These are phyloP conservation scores for Lasioglossum zephyrum DNA, from an alignment of 2,888 invertebrate genomes.

Conservation along the genomic window DNA sequence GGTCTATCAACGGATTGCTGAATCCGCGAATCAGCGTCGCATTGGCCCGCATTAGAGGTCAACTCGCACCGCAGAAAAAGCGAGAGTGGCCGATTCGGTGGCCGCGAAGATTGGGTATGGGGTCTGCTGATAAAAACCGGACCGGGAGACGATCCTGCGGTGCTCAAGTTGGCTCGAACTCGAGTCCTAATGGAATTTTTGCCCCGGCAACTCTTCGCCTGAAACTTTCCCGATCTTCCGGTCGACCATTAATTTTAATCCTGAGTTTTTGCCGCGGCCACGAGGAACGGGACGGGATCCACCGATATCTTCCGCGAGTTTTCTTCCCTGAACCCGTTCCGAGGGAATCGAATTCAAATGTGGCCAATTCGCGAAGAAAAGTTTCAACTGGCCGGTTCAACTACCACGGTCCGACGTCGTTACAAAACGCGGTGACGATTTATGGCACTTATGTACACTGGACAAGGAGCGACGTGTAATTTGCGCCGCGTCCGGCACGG, in stretches of 20 bases:
- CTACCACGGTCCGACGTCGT: background rate
- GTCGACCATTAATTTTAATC: constrained; percentile 35
- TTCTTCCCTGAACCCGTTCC: background rate
- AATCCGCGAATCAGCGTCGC: background rate
- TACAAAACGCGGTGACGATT: background rate
- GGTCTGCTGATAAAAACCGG: constrained; percentile 30
- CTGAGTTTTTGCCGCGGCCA: constrained; percentile 7
- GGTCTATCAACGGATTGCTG: background rate
- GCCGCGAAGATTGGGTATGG: background rate
- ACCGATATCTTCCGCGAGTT: background rate
- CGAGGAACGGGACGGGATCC: background rate
- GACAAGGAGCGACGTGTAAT: background rate
- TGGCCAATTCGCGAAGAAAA: background rate
- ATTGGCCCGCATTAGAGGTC: background rate
- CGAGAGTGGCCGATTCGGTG: constrained; percentile 31
- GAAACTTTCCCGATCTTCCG: constrained; percentile 35
- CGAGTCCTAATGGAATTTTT: constrained; percentile 43
- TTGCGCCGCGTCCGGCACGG: background rate
- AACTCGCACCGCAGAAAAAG: constrained; percentile 16
- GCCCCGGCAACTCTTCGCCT: background rate
- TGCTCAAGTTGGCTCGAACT: constrained; percentile 35
- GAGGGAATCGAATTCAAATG: background rate
- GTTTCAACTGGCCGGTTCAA: background rate
- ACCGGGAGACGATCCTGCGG: constrained; percentile 27
- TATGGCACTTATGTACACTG: background rate